Conservation (phyloP, 2,888 invertebrate species). For the Agrypnus murinus region DNA sequence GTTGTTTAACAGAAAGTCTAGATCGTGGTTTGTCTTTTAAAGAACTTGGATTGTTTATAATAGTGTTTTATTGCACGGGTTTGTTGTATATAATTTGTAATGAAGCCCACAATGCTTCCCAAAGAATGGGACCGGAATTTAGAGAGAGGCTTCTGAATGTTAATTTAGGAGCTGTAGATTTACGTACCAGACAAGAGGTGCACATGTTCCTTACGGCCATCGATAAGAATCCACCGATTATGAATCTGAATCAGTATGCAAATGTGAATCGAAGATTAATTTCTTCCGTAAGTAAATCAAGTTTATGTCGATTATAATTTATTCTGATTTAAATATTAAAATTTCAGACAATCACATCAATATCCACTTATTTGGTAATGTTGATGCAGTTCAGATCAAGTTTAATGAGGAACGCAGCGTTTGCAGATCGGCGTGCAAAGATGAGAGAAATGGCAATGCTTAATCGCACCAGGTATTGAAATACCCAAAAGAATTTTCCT, state of each 20-base stretch:
- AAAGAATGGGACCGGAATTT: conserved; percentile 74
- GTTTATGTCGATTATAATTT: too few species aligned
- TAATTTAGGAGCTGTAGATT: conserved; percentile 79
- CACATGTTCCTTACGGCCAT: conserved; percentile 85
- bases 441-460: conserved; percentile 3
- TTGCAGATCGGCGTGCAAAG: conserved; percentile 63
- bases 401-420: conserved; percentile 74
- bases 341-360: conserved; percentile 80
- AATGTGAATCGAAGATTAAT: conserved; percentile 82
- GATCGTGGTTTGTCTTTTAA: conserved; percentile 83
- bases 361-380: conserved; percentile 83
- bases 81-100: conserved; percentile 83
- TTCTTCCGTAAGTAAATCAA: conserved; percentile 77
- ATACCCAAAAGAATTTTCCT: too few species aligned
- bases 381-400: conserved; percentile 83
- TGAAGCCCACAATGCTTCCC: conserved; percentile 81
- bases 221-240: conserved; percentile 83
- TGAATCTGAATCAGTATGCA: conserved; percentile 84
- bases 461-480: conserved; percentile 33
- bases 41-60: conserved; percentile 81
- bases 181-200: conserved; percentile 80
- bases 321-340: conserved; percentile 31
- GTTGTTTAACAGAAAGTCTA: conserved; percentile 81
- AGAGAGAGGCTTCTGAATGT: conserved; percentile 80
- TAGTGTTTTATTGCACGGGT: conserved; percentile 82